Evolutionary conservation across 2,113 vertebrate genomes (phyloP), one percentile per base, ranked within the genome.

Genomic region (Sciurus niger): DNA sequence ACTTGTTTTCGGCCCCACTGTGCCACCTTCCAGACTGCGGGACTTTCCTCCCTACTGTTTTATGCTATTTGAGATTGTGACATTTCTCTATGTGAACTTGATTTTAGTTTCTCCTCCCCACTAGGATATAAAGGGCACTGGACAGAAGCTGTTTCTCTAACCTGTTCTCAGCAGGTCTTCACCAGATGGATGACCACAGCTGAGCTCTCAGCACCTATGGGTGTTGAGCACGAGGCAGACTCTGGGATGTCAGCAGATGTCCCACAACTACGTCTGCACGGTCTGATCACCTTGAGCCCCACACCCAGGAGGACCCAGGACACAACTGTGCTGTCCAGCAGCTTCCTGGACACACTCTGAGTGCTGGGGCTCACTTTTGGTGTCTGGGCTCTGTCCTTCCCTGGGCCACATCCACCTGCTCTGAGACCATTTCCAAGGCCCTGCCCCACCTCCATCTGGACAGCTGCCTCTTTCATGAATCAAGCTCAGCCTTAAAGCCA

Each of bases 311-410:
- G 28, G 28, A 1, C 51, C 65, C n/a, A 3, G 12, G 40, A 51
- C 34, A 10, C 8, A 5, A 13, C 16, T 17, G 20, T 1, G 14
- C 34, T n/a, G 60, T 34, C n/a, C 3, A 0, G 9, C 9, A 1
- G 11, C 25, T n/a, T 55, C n/a, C 94, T 53, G 43, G 73, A 25
- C 34, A 6, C 60, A 51, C 58, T 20, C 51, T 3, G 16, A 40
- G 37, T 17, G 28, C 40, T 12, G 48, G 5, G 2, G 43, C 16
- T 34, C 60, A 32, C 17, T 17, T 24, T 63, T 24, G 16, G 25
- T 24, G 43, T 34, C n/a, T 6, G 32, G 51, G 73, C 4, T n/a
- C 24, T 70, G 65, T 20, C 60, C 8, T 12, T 17, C 12, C 43
- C 58, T 24, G 65, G 72, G 63, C 72, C 46, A 55, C 13, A 18